These are phyloP conservation scores for Drosophila limbata DNA, from an alignment of 2,888 invertebrate genomes.

Conservation along the genomic window DNA sequence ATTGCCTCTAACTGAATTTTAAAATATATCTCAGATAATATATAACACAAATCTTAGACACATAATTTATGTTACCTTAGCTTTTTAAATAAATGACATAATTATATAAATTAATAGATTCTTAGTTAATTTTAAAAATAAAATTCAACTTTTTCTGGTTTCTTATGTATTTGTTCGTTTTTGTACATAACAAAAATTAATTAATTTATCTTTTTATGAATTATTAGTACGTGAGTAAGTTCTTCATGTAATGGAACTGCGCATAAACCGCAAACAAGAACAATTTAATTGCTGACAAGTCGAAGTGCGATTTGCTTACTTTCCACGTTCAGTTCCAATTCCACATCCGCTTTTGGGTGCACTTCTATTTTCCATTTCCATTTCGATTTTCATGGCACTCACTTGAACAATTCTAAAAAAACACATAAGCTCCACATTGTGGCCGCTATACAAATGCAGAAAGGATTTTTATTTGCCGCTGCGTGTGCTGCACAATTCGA, in stretches of 20 bases:
- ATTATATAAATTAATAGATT: too few relatives aligned
- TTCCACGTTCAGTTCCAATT: conserved; percentile 8
- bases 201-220: too few relatives aligned
- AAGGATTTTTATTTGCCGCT: conserved; percentile 57
- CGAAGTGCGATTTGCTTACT: conserved; percentile 2
- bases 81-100: too few relatives aligned
- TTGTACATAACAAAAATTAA: too few relatives aligned
- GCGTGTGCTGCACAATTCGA: conserved; percentile 29
- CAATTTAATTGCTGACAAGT: neutral
- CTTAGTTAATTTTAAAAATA: too few relatives aligned
- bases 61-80: too few relatives aligned
- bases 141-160: too few relatives aligned
- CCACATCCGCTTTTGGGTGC: neutral
- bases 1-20: neutral
- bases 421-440: conserved; percentile 31
- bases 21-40: neutral
- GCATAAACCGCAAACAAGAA: neutral
- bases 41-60: too few relatives aligned
- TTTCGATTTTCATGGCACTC: conserved; percentile 25
- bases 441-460: conserved; percentile 55
- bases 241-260: neutral
- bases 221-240: too few relatives aligned
- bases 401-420: conserved; percentile 21
- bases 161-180: too few relatives aligned
- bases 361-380: conserved; percentile 10